These are phyloP conservation scores for Rhamphomyia laevipes DNA, from an alignment of 2,888 invertebrate genomes.

Conservation along the genomic window DNA sequence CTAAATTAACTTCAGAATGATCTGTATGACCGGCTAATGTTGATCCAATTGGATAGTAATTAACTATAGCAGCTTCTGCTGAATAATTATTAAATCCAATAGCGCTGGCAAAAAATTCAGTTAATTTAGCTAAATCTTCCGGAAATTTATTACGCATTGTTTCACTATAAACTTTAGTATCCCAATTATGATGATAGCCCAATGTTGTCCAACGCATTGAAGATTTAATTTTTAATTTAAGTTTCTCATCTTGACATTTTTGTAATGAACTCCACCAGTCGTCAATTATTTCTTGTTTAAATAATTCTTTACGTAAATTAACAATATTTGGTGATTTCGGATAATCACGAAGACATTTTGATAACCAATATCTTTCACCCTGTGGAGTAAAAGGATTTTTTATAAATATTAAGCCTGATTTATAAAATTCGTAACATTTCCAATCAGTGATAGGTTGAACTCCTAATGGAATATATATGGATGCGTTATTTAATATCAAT, in stretches of 20 bases:
- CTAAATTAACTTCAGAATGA: constrained; percentile 75
- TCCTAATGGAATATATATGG: constrained; percentile 16
- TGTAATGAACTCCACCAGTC: constrained; percentile 53
- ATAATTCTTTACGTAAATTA: constrained; percentile 27
- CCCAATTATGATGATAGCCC: constrained; percentile 98
- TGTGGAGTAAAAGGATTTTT: constrained; percentile 66
- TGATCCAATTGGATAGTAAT: constrained; percentile 89
- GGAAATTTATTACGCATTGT: constrained; percentile 57
- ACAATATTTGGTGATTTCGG: constrained; percentile 51
- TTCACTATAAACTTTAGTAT: constrained; percentile 78
- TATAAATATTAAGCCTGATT: constrained; percentile 68
- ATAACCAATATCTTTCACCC: constrained; percentile 77
- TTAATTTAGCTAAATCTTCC: constrained; percentile 52
- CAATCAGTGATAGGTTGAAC: constrained; percentile 41
- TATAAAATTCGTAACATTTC: constrained; percentile 49
- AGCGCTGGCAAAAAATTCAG: constrained; percentile 47
- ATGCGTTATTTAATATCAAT: neutral
- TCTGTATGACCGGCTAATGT: constrained; percentile 91
- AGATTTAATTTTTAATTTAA: constrained; percentile 26
- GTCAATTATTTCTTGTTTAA: constrained; percentile 24
- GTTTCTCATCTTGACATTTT: constrained; percentile 17
- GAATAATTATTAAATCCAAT: constrained; percentile 49
- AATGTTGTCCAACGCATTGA: constrained; percentile 84
- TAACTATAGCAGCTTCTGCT: constrained; percentile 91
- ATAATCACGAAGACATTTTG: constrained; percentile 64